A percentile compares a stretch with the other conserved stretches of the same genome.
These are phyloP conservation scores for Diabrotica virgifera DNA, from an alignment of 1,140 invertebrate genomes.

Conservation along the genomic window DNA sequence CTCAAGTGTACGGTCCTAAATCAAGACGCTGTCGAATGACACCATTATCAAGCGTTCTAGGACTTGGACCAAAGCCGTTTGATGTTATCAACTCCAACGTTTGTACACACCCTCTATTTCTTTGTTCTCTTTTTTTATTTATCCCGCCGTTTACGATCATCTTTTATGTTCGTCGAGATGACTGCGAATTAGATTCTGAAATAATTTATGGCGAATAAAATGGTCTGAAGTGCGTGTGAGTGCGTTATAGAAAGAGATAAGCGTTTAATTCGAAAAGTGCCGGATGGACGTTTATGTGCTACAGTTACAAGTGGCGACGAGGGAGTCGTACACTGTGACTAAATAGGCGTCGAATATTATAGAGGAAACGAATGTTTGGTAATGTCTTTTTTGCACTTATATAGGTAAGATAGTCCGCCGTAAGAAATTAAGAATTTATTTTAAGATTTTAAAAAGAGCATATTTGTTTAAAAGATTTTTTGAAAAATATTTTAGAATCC, in stretches of 20 bases:
- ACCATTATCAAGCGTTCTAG: constrained; percentile 33
- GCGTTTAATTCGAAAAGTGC: neutral
- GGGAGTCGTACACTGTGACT: too few relatives aligned
- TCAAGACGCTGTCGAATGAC: constrained; percentile 36
- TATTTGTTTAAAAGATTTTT: too few relatives aligned
- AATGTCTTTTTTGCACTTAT: too few relatives aligned
- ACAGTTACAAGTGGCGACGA: neutral
- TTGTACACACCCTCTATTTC: constrained; percentile 33
- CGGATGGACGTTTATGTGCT: neutral
- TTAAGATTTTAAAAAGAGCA: too few relatives aligned
- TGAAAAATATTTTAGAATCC: too few relatives aligned
- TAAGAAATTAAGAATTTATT: too few relatives aligned
- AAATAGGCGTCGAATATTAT: too few relatives aligned
- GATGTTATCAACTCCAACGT: constrained; percentile 35
- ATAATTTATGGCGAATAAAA: constrained; percentile 31
- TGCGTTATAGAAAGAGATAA: neutral
- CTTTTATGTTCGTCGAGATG: constrained; percentile 27
- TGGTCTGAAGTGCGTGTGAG: constrained; percentile 11
- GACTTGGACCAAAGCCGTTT: constrained; percentile 29
- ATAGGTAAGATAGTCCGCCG: too few relatives aligned
- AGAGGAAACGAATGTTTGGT: too few relatives aligned
- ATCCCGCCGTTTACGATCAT: constrained; percentile 28
- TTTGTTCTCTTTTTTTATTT: constrained; percentile 30
- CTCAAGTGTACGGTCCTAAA: constrained; percentile 23
- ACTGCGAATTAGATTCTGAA: constrained; percentile 30